phyloP scores from a whole-genome alignment of 1,140 invertebrate genomes.

The Megathymus violae region DNA sequence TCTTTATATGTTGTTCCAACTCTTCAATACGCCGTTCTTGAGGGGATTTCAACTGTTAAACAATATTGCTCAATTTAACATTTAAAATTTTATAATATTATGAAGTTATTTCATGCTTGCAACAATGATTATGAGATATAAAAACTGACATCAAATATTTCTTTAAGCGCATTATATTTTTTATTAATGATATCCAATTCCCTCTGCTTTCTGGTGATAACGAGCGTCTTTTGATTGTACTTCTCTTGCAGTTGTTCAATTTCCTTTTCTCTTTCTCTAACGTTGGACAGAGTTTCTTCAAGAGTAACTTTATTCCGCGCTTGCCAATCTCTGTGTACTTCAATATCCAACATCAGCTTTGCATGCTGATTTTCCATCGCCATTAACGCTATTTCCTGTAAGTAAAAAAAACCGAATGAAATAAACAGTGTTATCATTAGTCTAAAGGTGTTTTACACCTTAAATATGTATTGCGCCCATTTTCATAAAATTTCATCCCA shows the following conservation, averaged over 20 bases:
- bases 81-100: no score
- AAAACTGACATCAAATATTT: conserved; percentile 77
- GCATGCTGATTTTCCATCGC: conserved; percentile 87
- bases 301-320: conserved; percentile 69
- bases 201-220: conserved; percentile 82
- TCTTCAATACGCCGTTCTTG: conserved; percentile 81
- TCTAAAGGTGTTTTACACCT: no score
- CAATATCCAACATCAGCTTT: conserved; percentile 85
- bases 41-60: conserved; percentile 65
- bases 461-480: no score
- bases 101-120: no score
- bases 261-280: conserved; percentile 67
- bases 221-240: conserved; percentile 75
- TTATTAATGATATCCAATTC: conserved; percentile 83
- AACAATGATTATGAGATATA: no score
- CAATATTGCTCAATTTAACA: no score
- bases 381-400: conserved; percentile 85
- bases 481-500: no score
- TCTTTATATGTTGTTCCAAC: conserved; percentile 86
- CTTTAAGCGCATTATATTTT: conserved; percentile 83
- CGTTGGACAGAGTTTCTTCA: conserved; percentile 71
- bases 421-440: no score
- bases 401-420: conserved; percentile 19
- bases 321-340: conserved; percentile 81
- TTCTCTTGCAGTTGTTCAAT: conserved; percentile 82